phyloP scores from a whole-genome alignment of 2,113 vertebrate genomes.

The Zeus faber region DNA sequence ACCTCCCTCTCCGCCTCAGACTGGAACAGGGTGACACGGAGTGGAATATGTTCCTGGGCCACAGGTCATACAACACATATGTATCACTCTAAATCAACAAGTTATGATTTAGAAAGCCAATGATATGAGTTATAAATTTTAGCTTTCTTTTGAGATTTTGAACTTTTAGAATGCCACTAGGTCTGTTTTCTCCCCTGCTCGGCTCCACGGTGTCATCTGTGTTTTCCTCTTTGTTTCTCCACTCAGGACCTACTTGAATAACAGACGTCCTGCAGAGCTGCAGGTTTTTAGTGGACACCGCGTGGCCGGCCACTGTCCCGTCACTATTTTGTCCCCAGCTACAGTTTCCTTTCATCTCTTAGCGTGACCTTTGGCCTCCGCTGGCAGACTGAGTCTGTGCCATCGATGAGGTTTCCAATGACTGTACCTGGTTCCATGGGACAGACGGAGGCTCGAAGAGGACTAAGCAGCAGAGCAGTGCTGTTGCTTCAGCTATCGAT shows the following conservation, averaged over 20 bases:
- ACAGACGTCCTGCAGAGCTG: conserved; percentile 30
- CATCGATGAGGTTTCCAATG: conserved; percentile 38
- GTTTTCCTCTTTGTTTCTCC: conserved; percentile 21
- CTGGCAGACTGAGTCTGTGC: conserved; percentile 27
- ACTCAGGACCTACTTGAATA: conserved; percentile 76
- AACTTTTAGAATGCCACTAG: too few species aligned
- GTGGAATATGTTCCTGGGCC: too few species aligned
- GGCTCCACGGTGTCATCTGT: conserved; percentile 23
- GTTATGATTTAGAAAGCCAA: too few species aligned
- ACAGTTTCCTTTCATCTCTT: conserved; percentile 47
- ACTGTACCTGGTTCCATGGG: conserved; percentile 50
- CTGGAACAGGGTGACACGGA: too few species aligned
- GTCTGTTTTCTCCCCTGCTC: too few species aligned
- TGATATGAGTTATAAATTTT: too few species aligned
- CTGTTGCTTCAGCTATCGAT: conserved; percentile 31
- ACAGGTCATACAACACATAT: too few species aligned
- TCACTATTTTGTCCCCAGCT: conserved; percentile 35
- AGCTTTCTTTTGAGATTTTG: too few species aligned
- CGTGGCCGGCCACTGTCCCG: conserved; percentile 24
- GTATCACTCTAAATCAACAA: too few species aligned
- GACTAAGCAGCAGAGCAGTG: conserved; percentile 13
- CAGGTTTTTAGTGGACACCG: conserved; percentile 14
- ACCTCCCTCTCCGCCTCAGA: too few species aligned
- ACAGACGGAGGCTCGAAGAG: conserved; percentile 20
- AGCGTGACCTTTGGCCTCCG: conserved; percentile 38